These are phyloP conservation scores for Erythrolamprus reginae DNA, from an alignment of 2,113 vertebrate species.

Conservation along the genomic window DNA sequence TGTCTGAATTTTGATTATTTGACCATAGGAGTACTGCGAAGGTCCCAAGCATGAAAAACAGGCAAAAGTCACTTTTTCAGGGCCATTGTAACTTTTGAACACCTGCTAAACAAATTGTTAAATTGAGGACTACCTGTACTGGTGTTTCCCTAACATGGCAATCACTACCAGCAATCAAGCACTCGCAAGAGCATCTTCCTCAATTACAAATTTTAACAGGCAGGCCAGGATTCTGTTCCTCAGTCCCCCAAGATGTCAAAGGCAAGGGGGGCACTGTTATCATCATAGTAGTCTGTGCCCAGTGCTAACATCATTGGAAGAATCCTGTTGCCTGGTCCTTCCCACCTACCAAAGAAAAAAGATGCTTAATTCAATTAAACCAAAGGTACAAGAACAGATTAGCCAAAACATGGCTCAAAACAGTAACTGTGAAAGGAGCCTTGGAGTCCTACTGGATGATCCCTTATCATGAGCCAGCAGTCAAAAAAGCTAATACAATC, in stretches of 20 bases:
- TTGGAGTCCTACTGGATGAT: too few relatives aligned
- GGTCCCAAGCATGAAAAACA: background rate
- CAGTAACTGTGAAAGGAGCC: too few relatives aligned
- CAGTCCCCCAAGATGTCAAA: slow-evolving; percentile 52
- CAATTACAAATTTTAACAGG: background rate
- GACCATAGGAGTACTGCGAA: background rate
- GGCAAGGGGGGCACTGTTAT: slow-evolving; percentile 43
- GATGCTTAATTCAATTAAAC: background rate
- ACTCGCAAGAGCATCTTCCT: background rate
- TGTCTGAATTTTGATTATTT: background rate
- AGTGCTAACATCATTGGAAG: slow-evolving; percentile 59
- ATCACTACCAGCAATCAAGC: background rate
- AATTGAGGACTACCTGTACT: background rate
- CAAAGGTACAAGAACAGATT: too few relatives aligned
- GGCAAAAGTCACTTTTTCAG: background rate
- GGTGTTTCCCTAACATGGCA: background rate
- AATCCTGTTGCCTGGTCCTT: background rate
- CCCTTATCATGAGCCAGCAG: too few relatives aligned
- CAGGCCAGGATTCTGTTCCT: slow-evolving; percentile 19
- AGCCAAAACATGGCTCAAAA: too few relatives aligned
- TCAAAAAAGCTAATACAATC: too few relatives aligned
- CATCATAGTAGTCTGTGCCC: slow-evolving; percentile 54
- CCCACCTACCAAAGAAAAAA: too few relatives aligned
- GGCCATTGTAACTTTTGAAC: background rate
- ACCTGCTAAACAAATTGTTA: background rate